phyloP scores from a whole-genome alignment of 92 coral and sea anemone genomes.

The Desmophyllum pertusum region DNA sequence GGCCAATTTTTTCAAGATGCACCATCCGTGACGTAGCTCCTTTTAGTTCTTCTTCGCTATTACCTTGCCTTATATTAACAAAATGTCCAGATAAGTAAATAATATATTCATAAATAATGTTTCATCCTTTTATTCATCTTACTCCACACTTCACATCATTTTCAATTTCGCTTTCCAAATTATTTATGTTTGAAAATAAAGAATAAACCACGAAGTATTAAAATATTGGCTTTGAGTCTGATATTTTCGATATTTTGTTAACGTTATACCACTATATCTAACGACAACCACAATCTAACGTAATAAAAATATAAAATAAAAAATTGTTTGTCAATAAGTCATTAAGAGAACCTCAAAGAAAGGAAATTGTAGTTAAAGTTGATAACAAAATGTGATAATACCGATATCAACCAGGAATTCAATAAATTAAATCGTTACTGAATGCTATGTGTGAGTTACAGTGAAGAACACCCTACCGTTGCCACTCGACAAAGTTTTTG shows the following conservation, averaged over 20 bases:
- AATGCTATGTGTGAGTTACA: background rate
- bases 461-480: too few relatives aligned
- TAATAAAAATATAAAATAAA: constrained; percentile 8
- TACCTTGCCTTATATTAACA: too few relatives aligned
- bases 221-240: constrained; percentile 52
- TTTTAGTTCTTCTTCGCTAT: too few relatives aligned
- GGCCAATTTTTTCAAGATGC: background rate
- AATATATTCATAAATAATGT: too few relatives aligned
- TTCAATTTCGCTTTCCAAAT: constrained; percentile 23
- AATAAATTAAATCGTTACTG: background rate
- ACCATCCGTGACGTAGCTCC: too few relatives aligned
- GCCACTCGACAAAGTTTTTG: too few relatives aligned
- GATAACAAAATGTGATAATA: background rate
- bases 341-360: background rate
- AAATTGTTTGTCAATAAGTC: background rate
- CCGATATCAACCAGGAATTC: background rate
- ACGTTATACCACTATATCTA: constrained; percentile 3
- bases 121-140: constrained; percentile 34
- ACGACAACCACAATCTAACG: constrained; percentile 26
- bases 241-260: constrained; percentile 8
- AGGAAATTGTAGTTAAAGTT: background rate
- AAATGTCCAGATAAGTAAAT: too few relatives aligned
- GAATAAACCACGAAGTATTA: constrained; percentile 44
- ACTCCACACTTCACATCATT: constrained; percentile 9
- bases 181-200: constrained; percentile 51